These are phyloP conservation scores for Girardinichthys multiradiatus DNA, from an alignment of 2,113 vertebrate genomes.

Conservation along the genomic window DNA sequence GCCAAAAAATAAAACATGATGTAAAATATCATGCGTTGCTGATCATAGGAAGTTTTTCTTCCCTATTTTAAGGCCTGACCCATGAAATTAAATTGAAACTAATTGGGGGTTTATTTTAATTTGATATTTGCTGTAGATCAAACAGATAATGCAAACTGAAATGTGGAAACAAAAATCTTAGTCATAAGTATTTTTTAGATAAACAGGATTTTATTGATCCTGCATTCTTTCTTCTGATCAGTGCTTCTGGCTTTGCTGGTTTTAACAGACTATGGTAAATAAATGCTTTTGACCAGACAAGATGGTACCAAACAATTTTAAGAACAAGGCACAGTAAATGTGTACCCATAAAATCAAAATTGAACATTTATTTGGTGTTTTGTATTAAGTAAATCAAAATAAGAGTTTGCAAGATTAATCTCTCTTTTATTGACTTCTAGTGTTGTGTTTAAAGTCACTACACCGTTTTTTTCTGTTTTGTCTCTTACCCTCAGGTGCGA, in stretches of 20 bases:
- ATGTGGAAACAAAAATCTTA: not conserved
- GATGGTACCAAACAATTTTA: not conserved
- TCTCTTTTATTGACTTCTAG: not conserved
- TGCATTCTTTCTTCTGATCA: too few species aligned
- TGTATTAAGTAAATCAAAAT: not conserved
- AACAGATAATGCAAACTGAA: not conserved
- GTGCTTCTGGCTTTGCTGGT: not conserved
- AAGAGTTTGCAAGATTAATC: not conserved
- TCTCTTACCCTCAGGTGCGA: constrained; percentile 84
- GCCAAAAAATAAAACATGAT: too few species aligned
- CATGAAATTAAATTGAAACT: too few species aligned
- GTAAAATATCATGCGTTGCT: too few species aligned
- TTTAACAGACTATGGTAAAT: not conserved
- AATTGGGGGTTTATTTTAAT: too few species aligned
- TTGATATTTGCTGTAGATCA: too few species aligned
- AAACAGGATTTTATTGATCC: not conserved
- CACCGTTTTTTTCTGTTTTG: constrained; percentile 9
- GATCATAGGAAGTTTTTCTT: too few species aligned
- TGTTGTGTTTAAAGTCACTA: not conserved
- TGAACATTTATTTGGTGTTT: not conserved
- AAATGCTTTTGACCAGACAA: not conserved
- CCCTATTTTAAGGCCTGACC: too few species aligned
- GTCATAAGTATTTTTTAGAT: too few species aligned
- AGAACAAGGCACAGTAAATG: not conserved
- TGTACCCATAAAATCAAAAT: not conserved